Evolutionary conservation across 2,797 vertebrate species (phyloP).

Genomic region (Chaenodraco wilsoni): DNA sequence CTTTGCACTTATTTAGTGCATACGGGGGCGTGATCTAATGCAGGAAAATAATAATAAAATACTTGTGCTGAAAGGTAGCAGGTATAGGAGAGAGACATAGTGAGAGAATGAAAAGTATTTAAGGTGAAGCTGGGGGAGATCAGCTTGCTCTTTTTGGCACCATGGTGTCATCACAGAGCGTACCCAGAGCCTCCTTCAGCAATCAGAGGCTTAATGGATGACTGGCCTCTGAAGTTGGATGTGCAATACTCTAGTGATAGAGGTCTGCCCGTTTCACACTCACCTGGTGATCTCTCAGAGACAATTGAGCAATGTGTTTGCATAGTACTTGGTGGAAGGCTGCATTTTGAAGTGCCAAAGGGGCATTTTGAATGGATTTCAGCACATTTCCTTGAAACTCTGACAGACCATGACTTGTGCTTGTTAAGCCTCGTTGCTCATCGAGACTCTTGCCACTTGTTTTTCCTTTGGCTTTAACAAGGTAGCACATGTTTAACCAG

Average conservation of each 20-base stretch:
- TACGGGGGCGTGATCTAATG: not conserved
- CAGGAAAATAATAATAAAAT: not conserved
- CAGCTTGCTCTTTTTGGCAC: constrained; percentile 48
- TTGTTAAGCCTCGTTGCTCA: constrained; percentile 8
- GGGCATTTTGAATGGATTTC: constrained; percentile 19
- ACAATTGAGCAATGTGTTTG: constrained; percentile 20
- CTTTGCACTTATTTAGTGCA: constrained; percentile 7
- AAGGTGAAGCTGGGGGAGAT: constrained; percentile 36
- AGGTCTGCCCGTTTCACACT: constrained; percentile 22
- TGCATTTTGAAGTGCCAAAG: not conserved
- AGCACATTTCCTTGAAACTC: not conserved
- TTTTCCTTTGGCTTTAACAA: constrained; percentile 12
- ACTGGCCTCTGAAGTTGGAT: constrained; percentile 54
- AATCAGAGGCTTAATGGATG: constrained; percentile 68
- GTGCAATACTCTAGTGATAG: constrained; percentile 35
- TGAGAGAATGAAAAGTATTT: not conserved
- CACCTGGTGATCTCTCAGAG: constrained; percentile 24
- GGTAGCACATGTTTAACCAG: not conserved
- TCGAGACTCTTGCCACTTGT: constrained; percentile 3
- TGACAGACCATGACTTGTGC: constrained; percentile 10
- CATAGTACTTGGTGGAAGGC: constrained; percentile 12
- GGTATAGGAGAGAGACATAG: not conserved
- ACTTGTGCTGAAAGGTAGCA: not conserved
- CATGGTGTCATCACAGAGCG: constrained; percentile 41
- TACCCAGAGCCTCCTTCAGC: constrained; percentile 45